Conservation (phyloP, 2,888 invertebrate genomes). For the Acheta domesticus region DNA sequence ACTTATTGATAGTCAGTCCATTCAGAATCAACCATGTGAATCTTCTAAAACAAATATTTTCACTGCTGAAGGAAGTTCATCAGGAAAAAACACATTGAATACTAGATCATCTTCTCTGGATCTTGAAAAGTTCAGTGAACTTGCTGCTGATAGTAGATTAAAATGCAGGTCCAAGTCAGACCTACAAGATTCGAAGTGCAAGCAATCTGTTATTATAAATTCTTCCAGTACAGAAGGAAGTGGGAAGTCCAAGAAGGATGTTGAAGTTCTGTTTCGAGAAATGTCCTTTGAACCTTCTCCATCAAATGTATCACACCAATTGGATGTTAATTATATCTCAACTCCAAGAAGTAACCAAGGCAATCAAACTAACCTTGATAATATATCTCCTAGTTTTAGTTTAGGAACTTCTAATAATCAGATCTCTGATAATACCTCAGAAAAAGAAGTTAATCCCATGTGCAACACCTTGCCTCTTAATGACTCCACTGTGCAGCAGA, state of each 20-base stretch:
- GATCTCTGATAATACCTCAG: not conserved
- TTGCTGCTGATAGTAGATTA: not conserved
- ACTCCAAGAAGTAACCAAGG: not conserved
- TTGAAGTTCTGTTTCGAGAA: not conserved
- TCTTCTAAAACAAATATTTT: not conserved
- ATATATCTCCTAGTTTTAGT: too few relatives aligned
- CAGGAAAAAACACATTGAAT: not conserved
- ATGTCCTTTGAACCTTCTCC: not conserved
- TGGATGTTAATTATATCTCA: not conserved
- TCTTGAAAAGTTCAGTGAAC: not conserved
- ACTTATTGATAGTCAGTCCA: not conserved
- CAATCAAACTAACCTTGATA: not conserved
- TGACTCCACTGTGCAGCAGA: not conserved
- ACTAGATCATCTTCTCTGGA: not conserved
- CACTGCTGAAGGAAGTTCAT: not conserved
- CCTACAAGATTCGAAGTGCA: too few relatives aligned
- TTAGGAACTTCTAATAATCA: not conserved
- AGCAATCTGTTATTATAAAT: not conserved
- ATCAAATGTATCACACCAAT: not conserved
- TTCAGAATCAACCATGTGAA: too few relatives aligned
- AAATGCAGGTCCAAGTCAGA: too few relatives aligned
- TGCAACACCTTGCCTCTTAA: not conserved
- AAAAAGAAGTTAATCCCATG: not conserved
- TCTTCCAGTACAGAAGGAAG: not conserved
- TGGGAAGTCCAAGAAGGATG: not conserved